Percentiles rank a stretch among this genome's conserved stretches.
phyloP scores from a whole-genome alignment of 2,797 vertebrate genomes.

The Ctenosaura bakeri region DNA sequence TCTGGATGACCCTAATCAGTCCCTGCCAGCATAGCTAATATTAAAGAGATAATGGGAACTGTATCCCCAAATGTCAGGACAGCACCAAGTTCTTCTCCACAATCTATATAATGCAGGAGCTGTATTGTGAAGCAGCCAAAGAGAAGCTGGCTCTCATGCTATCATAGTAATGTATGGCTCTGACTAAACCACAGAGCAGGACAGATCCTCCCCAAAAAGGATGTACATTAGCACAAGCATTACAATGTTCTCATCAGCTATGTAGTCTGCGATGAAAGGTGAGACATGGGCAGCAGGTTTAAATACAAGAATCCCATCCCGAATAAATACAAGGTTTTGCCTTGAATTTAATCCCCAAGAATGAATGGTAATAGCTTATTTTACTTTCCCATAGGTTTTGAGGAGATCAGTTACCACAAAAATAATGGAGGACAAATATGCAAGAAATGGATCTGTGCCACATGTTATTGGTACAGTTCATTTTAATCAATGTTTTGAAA shows the following conservation, averaged over 20 bases:
- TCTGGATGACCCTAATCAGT: background rate
- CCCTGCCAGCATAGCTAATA: too few relatives aligned
- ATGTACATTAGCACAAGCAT: background rate
- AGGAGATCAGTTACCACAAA: background rate
- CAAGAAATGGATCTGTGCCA: too few relatives aligned
- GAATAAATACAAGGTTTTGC: background rate
- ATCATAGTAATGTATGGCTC: background rate
- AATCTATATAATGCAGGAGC: background rate
- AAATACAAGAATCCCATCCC: background rate
- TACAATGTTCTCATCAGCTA: background rate
- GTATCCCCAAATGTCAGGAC: background rate
- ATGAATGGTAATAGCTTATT: background rate
- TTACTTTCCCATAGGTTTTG: background rate
- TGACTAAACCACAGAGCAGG: background rate
- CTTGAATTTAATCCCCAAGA: background rate
- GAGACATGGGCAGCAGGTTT: too few relatives aligned
- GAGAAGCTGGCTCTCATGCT: too few relatives aligned
- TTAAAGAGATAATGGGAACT: background rate
- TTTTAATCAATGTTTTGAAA: background rate
- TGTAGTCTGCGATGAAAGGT: background rate
- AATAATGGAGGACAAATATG: background rate
- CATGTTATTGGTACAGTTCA: background rate
- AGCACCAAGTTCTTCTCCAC: background rate
- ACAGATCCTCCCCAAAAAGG: background rate
- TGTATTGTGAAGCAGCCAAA: background rate